Conservation (phyloP, 1,140 invertebrate genomes). For the Radopholus similis region DNA sequence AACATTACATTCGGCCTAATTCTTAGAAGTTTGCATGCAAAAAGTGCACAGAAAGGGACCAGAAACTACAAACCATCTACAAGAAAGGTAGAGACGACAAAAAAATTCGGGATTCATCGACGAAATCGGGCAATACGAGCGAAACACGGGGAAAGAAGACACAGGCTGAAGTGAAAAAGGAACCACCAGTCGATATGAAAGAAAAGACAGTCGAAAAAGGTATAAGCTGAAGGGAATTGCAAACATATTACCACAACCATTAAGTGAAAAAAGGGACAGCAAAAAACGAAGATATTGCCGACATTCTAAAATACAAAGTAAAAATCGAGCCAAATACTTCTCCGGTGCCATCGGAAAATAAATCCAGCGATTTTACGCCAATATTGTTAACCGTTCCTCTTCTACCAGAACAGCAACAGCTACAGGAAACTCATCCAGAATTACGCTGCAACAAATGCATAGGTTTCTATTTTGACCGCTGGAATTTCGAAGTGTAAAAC, state of each 20-base stretch:
- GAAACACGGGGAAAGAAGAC: background rate
- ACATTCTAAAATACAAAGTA: too few relatives aligned
- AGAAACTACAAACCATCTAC: background rate
- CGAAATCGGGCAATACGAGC: background rate
- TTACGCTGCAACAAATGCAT: slow-evolving; percentile 17
- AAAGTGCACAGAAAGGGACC: slow-evolving; percentile 7
- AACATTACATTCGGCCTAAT: background rate
- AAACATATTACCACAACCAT: background rate
- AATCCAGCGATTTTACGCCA: background rate
- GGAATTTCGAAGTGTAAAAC: background rate
- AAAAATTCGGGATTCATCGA: background rate
- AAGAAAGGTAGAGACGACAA: slow-evolving; percentile 7
- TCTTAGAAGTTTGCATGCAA: slow-evolving; percentile 10
- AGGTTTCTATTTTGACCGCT: background rate
- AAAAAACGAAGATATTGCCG: background rate
- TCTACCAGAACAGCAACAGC: slow-evolving; percentile 6
- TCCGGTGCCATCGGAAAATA: background rate
- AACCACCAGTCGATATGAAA: background rate
- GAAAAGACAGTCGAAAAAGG: background rate
- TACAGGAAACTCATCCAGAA: slow-evolving; percentile 7
- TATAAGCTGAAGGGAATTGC: background rate
- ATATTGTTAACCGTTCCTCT: background rate
- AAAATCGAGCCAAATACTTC: background rate
- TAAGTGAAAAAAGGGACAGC: background rate
- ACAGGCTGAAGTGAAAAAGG: background rate